Evolutionary conservation across 2,113 vertebrate genomes (phyloP).

Genomic region (Promerops cafer): DNA sequence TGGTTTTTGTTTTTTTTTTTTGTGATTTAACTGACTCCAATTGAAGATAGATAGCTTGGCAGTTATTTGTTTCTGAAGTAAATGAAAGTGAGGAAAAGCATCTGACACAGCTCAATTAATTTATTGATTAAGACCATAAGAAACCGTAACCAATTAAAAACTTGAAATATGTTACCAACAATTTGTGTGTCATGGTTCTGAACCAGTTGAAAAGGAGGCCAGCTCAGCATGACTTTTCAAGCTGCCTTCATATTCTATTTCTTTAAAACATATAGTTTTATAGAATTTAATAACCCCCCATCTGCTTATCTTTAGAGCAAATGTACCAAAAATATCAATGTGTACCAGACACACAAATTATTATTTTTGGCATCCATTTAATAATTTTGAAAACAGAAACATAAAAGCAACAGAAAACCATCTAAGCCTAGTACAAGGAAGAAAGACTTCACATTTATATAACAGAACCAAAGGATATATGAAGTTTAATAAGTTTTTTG

Average conservation of each 20-base stretch:
- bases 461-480: not conserved
- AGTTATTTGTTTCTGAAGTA: not conserved
- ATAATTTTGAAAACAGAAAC: slow-evolving; percentile 34
- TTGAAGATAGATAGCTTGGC: not conserved
- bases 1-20: not conserved
- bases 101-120: not conserved
- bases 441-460: not conserved
- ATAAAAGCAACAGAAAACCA: not conserved
- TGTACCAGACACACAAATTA: slow-evolving; percentile 17
- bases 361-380: not conserved
- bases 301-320: slow-evolving; percentile 56
- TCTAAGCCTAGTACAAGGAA: not conserved
- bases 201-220: not conserved
- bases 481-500: slow-evolving; percentile 21
- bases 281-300: not conserved
- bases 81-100: not conserved
- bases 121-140: not conserved
- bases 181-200: not conserved
- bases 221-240: slow-evolving; percentile 9
- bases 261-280: slow-evolving; percentile 17
- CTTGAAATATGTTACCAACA: not conserved
- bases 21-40: not conserved
- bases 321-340: slow-evolving; percentile 25
- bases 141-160: not conserved
- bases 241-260: not conserved